Evolutionary conservation across 2,888 invertebrate genomes (phyloP).

Genomic region (Perithous albicinctus): DNA sequence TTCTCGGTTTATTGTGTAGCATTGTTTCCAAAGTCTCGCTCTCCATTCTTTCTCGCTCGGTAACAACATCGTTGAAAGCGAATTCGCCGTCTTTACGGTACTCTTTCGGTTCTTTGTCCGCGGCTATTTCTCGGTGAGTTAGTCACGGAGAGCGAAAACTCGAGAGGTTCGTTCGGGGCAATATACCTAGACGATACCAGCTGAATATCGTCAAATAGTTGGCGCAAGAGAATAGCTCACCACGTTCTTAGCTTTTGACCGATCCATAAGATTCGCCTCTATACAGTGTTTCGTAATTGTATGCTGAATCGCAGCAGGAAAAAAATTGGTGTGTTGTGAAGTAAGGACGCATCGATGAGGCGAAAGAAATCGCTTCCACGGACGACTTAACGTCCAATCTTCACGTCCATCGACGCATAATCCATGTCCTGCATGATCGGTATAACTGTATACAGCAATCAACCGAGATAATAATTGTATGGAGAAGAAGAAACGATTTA

Average conservation of each 20-base stretch:
- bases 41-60: constrained; percentile 31
- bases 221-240: constrained; percentile 9
- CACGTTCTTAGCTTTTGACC: constrained; percentile 17
- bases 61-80: constrained; percentile 22
- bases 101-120: constrained; percentile 36
- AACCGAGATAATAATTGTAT: constrained; percentile 64
- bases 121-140: constrained; percentile 36
- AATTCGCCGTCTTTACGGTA: constrained; percentile 31
- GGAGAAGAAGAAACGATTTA: constrained; percentile 72
- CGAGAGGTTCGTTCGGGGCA: background rate
- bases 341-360: constrained; percentile 26
- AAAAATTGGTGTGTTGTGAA: constrained; percentile 22
- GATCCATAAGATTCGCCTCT: constrained; percentile 5
- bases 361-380: constrained; percentile 55
- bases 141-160: constrained; percentile 34
- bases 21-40: constrained; percentile 48
- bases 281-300: constrained; percentile 45
- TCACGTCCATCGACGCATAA: constrained; percentile 40
- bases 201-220: constrained; percentile 35
- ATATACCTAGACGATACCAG: background rate
- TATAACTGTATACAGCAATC: constrained; percentile 22
- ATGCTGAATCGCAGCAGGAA: constrained; percentile 13
- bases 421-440: constrained; percentile 41
- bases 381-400: constrained; percentile 54
- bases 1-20: constrained; percentile 45